Evolutionary conservation across 2,797 vertebrate species (phyloP), one percentile per base, ranked within the genome.

Genomic region (Botia almorhae): DNA sequence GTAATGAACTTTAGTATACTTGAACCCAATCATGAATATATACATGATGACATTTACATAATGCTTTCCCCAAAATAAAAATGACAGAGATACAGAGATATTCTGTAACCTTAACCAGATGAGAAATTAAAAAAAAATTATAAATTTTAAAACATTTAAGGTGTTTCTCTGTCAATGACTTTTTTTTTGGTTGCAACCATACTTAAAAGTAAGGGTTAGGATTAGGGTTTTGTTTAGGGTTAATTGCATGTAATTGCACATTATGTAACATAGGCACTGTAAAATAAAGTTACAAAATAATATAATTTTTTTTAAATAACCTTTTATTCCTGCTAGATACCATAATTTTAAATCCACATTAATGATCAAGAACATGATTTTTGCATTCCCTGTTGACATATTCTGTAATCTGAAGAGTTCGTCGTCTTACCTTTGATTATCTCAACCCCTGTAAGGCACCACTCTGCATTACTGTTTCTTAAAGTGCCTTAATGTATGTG

Each of bases 1-100:
- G 16, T 48, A 39, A 53, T 48, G 48, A 4, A 56, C 19, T 53
- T 39, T 53, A 72, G 46, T 43, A 78, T 53, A 75, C 60, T 76
- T 33, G 13, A 65, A 82, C 53, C 29, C 43, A 69, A 65, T 19
- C 17, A 46, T 60, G 72, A 77, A 58, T 65, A 67, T 19, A 17
- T 17, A 26, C 23, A 26, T 19, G 7, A 67, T 50, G 63, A 21
- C 23, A 7, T 46, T 6, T 21, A 33, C 48, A 17, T 46, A 53
- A 36, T 19, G 11, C 64, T 65, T 72, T 17, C 1, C 26, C 33
- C 7, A 2, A 61, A 71, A 53, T 78, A 21, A 0, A 36, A 56
- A 53, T 14, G 21, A 61, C 67, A 2, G 36, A 46, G 13, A 19
- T 17, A 16, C 10, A 53, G 7, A 56, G 13, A 39, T 46, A 46